Evolutionary conservation across 2,113 vertebrate genomes (phyloP), one percentile per base, ranked within the genome.

Genomic region (Amblyornis subalaris): DNA sequence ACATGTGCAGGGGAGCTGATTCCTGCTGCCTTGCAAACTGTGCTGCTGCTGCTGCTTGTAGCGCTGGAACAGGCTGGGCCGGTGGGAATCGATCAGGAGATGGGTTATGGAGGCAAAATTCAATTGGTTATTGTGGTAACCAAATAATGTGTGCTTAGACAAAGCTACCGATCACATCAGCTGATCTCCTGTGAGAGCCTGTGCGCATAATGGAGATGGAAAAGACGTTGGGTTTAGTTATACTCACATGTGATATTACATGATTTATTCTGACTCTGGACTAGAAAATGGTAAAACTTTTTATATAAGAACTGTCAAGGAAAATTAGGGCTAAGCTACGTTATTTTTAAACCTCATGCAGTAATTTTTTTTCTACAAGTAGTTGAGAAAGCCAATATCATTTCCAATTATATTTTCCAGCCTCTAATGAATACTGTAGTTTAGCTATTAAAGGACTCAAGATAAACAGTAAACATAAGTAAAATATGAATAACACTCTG

Each of bases 301-400:
- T 94, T 93, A 95, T 85, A 6, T 94, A 95, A 96, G 54, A 89
- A 28, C 89, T 91, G 81, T 81, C 89, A 83, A 92, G 40, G 85
- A 93, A 83, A 93, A 91, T 96, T 70, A 93, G 51, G 87, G 51
- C 78, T 95, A 60, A 94, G 64, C 50, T 77, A 58, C 76, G 94
- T 93, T 86, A 44, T 57, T 90, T 93, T 93, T 67, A 88, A 93
- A 61, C 42, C 31, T 69, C 50, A 79, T 54, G 47, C 62, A 76
- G 17, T 85, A 53, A 6, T 28, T 87, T 69, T 76, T 73, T 86
- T 92, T 29, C 36, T 78, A 10, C 0, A 0, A 74, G 57, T 60
- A n/a, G 61, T 92, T 91, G 31, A 90, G 61, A 80, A 83, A 80
- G 60, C 20, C 29, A 62, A 0, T 85, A 60, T 24, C 6, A 57